Conservation (phyloP, 2,888 invertebrate genomes). For the Stictocephala bisonia region DNA sequence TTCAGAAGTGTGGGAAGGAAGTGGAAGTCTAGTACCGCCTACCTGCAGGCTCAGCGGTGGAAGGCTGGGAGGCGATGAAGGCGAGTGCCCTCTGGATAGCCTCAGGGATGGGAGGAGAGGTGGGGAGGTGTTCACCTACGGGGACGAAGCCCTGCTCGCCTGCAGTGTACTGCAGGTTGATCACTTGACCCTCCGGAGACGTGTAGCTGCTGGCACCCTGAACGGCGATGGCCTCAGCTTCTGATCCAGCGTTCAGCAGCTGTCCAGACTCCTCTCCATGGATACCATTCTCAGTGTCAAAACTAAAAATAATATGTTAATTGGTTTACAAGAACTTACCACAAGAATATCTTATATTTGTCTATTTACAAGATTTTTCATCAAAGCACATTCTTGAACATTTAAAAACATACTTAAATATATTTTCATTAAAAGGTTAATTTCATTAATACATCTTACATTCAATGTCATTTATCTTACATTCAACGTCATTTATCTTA, state of each 20-base stretch:
- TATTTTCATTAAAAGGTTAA: no score
- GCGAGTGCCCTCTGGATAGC: constrained; percentile 63
- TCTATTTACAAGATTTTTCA: no score
- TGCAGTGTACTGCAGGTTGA: constrained; percentile 72
- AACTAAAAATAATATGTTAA: constrained; percentile 59
- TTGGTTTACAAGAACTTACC: no score
- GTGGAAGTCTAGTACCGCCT: no score
- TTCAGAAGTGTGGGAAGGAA: no score
- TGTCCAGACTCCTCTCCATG: constrained; percentile 65
- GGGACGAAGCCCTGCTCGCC: constrained; percentile 79
- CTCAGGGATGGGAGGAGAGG: constrained; percentile 64
- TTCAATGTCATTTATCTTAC: no score
- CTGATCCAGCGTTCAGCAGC: constrained; percentile 69
- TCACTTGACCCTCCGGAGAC: constrained; percentile 71
- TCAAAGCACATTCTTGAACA: no score
- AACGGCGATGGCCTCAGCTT: constrained; percentile 63
- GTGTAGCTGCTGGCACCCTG: constrained; percentile 81
- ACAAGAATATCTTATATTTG: no score
- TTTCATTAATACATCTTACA: no score
- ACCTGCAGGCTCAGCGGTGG: constrained; percentile 50
- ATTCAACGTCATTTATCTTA: no score
- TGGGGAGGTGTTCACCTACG: constrained; percentile 66
- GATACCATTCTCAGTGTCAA: constrained; percentile 67
- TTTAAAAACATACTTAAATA: no score
- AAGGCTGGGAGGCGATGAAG: constrained; percentile 60